phyloP scores from a whole-genome alignment of 2,888 invertebrate species.

The Lydus trimaculatus region DNA sequence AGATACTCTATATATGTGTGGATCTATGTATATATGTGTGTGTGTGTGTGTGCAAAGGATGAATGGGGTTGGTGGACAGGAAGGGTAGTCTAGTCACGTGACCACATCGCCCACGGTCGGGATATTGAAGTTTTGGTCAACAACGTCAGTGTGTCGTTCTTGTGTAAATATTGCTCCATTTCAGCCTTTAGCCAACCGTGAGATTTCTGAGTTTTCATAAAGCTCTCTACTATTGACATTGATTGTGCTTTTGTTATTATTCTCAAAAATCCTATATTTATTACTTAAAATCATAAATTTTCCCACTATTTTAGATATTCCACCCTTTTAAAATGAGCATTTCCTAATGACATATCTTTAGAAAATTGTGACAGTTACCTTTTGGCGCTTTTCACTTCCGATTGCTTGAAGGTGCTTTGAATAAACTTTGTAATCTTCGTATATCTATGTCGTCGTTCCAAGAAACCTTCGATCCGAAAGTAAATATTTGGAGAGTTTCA shows the following conservation, averaged over 20 bases:
- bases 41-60: neutral
- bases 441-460: conserved; percentile 17
- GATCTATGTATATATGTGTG: neutral
- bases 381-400: conserved; percentile 13
- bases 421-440: conserved; percentile 29
- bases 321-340: neutral
- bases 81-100: conserved; percentile 36
- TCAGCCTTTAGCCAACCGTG: conserved; percentile 41
- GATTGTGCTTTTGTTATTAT: conserved; percentile 15
- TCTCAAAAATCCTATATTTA: conserved; percentile 38
- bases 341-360: neutral
- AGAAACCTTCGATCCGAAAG: conserved; percentile 28
- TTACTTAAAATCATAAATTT: neutral
- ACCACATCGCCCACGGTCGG: conserved; percentile 34
- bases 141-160: conserved; percentile 43
- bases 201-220: conserved; percentile 37
- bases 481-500: conserved; percentile 48
- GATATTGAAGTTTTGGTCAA: conserved; percentile 36
- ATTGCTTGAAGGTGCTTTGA: conserved; percentile 26
- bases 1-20: neutral
- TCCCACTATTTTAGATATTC: neutral
- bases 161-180: conserved; percentile 47
- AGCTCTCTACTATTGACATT: conserved; percentile 12
- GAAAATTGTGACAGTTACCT: neutral
- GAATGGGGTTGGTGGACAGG: conserved; percentile 6